Conservation (phyloP, 2,888 invertebrate genomes). For the Sphaeridia pumilis region DNA sequence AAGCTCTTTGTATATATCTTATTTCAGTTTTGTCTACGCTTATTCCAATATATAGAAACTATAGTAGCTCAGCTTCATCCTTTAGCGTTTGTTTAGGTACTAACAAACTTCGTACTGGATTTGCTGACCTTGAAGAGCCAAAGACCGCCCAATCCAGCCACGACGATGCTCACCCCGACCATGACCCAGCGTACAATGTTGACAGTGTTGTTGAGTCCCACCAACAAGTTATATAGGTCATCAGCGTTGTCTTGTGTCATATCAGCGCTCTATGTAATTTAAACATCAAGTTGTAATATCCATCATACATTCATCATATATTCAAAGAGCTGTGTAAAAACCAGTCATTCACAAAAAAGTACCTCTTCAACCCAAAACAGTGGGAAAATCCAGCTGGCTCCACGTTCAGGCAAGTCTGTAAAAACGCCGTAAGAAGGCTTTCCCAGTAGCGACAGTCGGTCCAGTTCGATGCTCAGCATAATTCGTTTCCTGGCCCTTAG, state of each 20-base stretch:
- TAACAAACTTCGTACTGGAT: too few species aligned
- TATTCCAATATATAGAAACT: too few species aligned
- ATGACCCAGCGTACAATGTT: neutral
- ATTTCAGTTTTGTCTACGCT: too few species aligned
- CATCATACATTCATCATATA: neutral
- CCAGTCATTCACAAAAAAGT: too few species aligned
- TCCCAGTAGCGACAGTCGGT: neutral
- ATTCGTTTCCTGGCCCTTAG: neutral
- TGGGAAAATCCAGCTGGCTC: neutral
- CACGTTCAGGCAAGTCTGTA: neutral
- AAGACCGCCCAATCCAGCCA: neutral
- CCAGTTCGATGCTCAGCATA: neutral
- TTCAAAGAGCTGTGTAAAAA: too few species aligned
- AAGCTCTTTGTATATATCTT: too few species aligned
- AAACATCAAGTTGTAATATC: too few species aligned
- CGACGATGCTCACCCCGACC: neutral
- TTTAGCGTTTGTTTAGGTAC: too few species aligned
- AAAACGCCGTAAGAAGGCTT: neutral
- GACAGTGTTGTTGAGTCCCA: neutral
- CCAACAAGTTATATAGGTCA: neutral
- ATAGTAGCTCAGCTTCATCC: neutral
- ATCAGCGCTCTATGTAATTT: too few species aligned
- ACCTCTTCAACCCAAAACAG: slow-evolving; percentile 1
- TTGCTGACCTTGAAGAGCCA: too few species aligned
- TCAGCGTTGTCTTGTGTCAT: neutral